Percentiles rank a stretch among this genome's conserved stretches.
Evolutionary conservation across 2,888 invertebrate genomes (phyloP).

Genomic region (Blomia tropicalis): DNA sequence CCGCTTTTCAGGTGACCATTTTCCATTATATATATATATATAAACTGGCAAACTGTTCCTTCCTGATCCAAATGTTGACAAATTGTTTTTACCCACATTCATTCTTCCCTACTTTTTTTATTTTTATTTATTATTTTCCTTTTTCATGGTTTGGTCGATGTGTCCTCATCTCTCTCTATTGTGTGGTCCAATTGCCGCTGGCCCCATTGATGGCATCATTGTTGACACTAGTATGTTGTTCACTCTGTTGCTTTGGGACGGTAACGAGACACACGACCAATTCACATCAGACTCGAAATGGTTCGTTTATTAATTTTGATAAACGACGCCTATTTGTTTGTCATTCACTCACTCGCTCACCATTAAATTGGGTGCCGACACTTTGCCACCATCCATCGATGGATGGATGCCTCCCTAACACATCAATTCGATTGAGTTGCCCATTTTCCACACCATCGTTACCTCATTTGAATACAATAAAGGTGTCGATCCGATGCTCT

Average conservation of each 20-base stretch:
- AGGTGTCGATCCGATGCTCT: not conserved
- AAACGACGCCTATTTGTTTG: slow-evolving; percentile 8
- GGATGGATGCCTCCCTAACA: no score
- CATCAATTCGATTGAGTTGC: no score
- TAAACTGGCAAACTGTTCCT: not conserved
- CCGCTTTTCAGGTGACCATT: not conserved
- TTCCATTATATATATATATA: no score
- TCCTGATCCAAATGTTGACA: not conserved
- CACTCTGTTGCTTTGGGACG: no score
- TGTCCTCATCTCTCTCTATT: not conserved
- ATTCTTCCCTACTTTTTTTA: not conserved
- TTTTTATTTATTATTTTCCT: no score
- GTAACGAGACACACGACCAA: no score
- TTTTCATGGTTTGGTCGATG: no score
- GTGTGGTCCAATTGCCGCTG: slow-evolving; percentile 6
- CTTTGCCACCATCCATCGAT: no score
- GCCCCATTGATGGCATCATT: not conserved
- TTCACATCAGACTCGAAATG: no score
- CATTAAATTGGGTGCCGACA: no score
- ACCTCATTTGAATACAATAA: slow-evolving; percentile 10
- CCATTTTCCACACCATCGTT: not conserved
- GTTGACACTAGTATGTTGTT: not conserved
- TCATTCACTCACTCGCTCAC: no score
- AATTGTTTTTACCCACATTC: not conserved
- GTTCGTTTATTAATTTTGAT: slow-evolving; percentile 11